These are phyloP conservation scores for Amaurobius ferox DNA, from an alignment of 2,888 invertebrate species.

Conservation along the genomic window DNA sequence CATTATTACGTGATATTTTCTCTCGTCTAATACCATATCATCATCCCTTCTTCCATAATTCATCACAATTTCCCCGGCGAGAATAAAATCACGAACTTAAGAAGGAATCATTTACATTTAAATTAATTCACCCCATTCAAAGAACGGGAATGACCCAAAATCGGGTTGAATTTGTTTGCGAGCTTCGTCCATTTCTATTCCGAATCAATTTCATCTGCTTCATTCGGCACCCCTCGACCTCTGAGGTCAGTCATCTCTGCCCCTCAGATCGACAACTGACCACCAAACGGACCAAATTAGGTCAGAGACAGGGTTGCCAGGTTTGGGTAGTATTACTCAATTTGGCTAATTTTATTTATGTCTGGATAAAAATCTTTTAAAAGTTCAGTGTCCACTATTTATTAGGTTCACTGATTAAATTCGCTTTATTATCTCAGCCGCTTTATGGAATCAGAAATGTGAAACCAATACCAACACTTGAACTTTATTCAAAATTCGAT, in stretches of 20 bases:
- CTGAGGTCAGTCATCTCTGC: neutral
- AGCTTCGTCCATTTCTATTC: neutral
- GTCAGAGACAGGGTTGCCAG: no score
- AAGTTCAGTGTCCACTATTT: no score
- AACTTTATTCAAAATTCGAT: no score
- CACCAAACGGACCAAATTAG: slow-evolving; percentile 9
- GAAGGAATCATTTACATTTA: neutral
- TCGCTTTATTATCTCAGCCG: no score
- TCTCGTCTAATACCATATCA: neutral
- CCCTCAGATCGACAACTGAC: slow-evolving; percentile 1
- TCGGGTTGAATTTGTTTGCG: neutral
- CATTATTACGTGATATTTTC: neutral
- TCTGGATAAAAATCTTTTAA: no score
- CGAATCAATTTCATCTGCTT: neutral
- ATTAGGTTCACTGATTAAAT: no score
- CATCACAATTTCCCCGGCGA: neutral
- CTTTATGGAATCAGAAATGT: no score
- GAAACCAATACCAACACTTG: no score
- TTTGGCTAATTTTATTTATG: no score
- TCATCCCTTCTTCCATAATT: neutral
- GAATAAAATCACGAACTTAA: slow-evolving; percentile 8
- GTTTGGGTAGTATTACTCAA: no score
- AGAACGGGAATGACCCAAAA: neutral
- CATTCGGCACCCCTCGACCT: neutral
- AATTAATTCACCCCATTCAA: neutral